phyloP scores from a whole-genome alignment of 2,888 invertebrate genomes.

The Tinea trinotella region DNA sequence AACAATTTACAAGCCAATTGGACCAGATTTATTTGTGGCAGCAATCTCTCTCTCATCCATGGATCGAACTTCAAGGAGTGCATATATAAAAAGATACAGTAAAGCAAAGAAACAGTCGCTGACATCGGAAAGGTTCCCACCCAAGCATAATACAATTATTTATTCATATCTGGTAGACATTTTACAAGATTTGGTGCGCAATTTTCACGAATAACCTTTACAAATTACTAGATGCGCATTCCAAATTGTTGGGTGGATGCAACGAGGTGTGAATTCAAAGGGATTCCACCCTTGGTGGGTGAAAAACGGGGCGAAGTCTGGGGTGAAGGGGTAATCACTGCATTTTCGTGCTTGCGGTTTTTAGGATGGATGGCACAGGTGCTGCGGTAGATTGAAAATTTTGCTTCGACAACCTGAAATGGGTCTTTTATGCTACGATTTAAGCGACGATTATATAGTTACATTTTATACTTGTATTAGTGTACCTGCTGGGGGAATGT shows the following conservation, averaged over 20 bases:
- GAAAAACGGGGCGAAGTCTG: neutral
- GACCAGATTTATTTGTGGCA: too few relatives aligned
- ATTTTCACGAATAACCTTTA: neutral
- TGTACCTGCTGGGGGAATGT: too few relatives aligned
- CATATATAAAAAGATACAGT: too few relatives aligned
- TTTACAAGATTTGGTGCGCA: neutral
- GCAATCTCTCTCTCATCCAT: too few relatives aligned
- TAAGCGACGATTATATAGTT: too few relatives aligned
- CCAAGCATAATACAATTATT: neutral
- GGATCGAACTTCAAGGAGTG: too few relatives aligned
- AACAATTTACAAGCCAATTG: too few relatives aligned
- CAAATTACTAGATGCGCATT: neutral
- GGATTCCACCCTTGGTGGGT: neutral
- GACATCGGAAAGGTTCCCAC: neutral
- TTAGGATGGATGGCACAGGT: neutral
- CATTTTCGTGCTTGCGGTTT: neutral
- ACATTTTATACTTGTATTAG: too few relatives aligned
- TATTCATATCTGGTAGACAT: neutral
- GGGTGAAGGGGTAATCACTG: neutral
- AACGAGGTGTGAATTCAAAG: constrained; percentile 5
- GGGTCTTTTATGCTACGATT: too few relatives aligned
- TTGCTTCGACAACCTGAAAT: too few relatives aligned
- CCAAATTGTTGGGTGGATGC: neutral
- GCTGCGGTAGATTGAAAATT: neutral
- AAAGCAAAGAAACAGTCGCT: too few relatives aligned